Percentiles rank a stretch among this genome's conserved stretches.
Conservation (phyloP, 2,113 vertebrate species). For the Onychorhynchus coronatus region DNA sequence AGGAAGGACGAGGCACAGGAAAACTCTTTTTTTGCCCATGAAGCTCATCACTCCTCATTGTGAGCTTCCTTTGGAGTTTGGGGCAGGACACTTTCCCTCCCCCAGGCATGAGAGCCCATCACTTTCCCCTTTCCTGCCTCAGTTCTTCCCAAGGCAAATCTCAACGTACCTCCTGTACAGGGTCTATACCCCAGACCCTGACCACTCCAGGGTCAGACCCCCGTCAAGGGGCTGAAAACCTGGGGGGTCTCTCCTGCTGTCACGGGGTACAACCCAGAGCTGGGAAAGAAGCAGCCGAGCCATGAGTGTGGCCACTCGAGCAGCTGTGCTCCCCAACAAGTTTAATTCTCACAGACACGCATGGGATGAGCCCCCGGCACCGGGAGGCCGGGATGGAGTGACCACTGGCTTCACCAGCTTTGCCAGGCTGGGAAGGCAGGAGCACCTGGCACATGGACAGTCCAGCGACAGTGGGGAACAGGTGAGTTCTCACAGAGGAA, state of each 20-base stretch:
- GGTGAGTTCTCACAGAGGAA: neutral
- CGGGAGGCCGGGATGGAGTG: neutral
- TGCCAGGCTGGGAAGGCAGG: neutral
- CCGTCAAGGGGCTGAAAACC: neutral
- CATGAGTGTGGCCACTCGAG: rapidly evolving
- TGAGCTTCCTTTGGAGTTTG: neutral
- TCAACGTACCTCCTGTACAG: rapidly evolving
- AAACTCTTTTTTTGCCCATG: neutral
- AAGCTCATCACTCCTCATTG: neutral
- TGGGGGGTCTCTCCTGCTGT: rapidly evolving
- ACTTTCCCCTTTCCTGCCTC: neutral
- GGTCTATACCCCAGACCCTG: neutral
- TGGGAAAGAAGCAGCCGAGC: neutral
- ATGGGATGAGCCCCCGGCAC: neutral
- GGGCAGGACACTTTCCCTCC: neutral
- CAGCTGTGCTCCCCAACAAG: neutral
- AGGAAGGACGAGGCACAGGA: neutral
- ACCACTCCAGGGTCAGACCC: neutral
- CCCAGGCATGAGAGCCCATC: rapidly evolving
- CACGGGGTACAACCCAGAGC: neutral
- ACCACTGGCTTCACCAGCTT: neutral
- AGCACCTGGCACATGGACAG: rapidly evolving
- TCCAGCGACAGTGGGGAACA: rapidly evolving
- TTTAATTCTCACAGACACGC: slow-evolving; percentile 40
- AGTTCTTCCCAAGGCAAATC: neutral